phyloP scores from a whole-genome alignment of 2,888 invertebrate genomes.

The Cremastinae sp. region DNA sequence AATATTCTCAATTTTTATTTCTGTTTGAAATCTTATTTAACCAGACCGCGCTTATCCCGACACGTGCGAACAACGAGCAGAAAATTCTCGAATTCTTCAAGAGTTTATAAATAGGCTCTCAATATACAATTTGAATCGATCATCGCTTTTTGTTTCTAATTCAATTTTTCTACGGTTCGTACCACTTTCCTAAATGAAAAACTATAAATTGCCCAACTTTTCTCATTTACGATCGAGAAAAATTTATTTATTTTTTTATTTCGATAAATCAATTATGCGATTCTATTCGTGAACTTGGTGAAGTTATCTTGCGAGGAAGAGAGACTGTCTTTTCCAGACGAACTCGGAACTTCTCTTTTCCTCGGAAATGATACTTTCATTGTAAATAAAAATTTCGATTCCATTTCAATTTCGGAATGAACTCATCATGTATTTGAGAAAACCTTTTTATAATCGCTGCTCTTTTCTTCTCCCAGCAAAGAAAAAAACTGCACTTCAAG shows the following conservation, averaged over 20 bases:
- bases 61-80: conserved; percentile 59
- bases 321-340: neutral
- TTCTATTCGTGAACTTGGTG: neutral
- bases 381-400: too few relatives aligned
- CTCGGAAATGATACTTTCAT: too few relatives aligned
- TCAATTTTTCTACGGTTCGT: conserved; percentile 4
- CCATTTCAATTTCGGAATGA: too few relatives aligned
- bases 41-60: conserved; percentile 7
- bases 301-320: too few relatives aligned
- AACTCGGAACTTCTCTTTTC: neutral
- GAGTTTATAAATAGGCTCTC: conserved; percentile 48
- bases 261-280: too few relatives aligned
- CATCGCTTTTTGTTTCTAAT: conserved; percentile 6
- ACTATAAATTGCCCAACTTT: too few relatives aligned
- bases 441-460: neutral
- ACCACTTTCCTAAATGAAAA: neutral
- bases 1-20: conserved; percentile 32
- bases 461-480: conserved; percentile 18
- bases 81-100: conserved; percentile 43
- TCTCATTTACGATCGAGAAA: too few relatives aligned
- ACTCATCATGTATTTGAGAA: neutral
- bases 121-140: conserved; percentile 34
- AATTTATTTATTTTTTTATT: conserved; percentile 2
- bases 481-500: conserved; percentile 20
- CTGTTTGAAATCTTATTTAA: conserved; percentile 22